Evolutionary conservation across 2,113 vertebrate genomes (phyloP).

Genomic region (Gymnogyps californianus): DNA sequence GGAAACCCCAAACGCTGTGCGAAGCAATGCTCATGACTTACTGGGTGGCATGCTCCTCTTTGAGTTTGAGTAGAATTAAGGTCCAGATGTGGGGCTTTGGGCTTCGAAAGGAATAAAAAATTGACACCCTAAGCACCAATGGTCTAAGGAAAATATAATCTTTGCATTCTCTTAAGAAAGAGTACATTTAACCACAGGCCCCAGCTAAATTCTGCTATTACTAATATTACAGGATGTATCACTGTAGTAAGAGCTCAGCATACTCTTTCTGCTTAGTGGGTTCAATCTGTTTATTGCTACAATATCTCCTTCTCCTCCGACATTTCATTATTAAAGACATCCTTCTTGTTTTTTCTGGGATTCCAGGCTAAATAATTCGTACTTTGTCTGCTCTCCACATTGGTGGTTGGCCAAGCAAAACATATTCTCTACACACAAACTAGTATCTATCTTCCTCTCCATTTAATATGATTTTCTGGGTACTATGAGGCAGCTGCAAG

Average conservation of each 20-base stretch:
- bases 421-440: neutral
- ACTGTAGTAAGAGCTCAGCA: neutral
- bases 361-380: neutral
- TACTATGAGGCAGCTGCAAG: neutral
- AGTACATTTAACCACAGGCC: neutral
- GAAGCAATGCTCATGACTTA: neutral
- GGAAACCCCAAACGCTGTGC: neutral
- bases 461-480: neutral
- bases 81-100: neutral
- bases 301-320: neutral
- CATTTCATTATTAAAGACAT: constrained; percentile 50
- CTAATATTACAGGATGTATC: neutral
- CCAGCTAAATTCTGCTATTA: neutral
- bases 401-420: neutral
- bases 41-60: neutral
- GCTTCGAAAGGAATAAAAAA: neutral
- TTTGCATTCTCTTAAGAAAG: neutral
- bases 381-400: neutral
- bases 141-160: neutral
- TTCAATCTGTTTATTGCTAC: constrained; percentile 4
- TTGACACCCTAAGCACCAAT: neutral
- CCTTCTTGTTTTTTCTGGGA: neutral
- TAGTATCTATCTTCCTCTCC: neutral
- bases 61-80: neutral
- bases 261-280: neutral